phyloP scores from a whole-genome alignment of 2,797 vertebrate genomes.

The Triplophysa bombifrons region DNA sequence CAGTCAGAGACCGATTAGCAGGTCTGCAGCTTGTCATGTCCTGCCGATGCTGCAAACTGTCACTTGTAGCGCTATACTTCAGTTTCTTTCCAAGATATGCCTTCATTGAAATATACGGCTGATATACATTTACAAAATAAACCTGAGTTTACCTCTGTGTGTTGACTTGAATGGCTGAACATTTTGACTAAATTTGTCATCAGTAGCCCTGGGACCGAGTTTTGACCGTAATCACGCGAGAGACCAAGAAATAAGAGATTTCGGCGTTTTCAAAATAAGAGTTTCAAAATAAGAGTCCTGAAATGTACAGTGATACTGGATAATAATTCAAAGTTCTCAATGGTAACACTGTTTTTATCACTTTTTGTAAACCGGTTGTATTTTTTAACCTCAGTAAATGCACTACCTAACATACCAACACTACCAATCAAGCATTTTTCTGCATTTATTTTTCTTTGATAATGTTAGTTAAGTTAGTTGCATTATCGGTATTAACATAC shows the following conservation, averaged over 20 bases:
- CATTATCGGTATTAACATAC: no score
- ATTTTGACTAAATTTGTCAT: slow-evolving; percentile 16
- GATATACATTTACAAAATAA: neutral
- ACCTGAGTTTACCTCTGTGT: slow-evolving; percentile 21
- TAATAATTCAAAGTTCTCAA: no score
- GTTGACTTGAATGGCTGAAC: slow-evolving; percentile 26
- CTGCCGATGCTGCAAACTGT: neutral
- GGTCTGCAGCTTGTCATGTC: slow-evolving; percentile 21
- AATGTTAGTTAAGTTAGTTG: no score
- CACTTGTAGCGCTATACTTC: neutral
- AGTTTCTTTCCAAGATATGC: neutral
- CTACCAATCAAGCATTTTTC: no score
- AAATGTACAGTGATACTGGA: no score
- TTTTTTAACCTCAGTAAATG: no score
- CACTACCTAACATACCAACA: no score
- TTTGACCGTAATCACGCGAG: slow-evolving; percentile 20
- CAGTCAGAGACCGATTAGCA: slow-evolving; percentile 10
- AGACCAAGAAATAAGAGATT: neutral
- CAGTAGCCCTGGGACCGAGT: neutral
- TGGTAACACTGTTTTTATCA: no score
- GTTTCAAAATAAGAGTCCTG: neutral
- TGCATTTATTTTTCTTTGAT: no score
- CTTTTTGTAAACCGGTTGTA: no score
- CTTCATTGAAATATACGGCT: neutral
- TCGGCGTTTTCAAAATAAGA: slow-evolving; percentile 24